These are phyloP conservation scores for Bhutanitis thaidina DNA, from an alignment of 2,888 invertebrate species.

Conservation along the genomic window DNA sequence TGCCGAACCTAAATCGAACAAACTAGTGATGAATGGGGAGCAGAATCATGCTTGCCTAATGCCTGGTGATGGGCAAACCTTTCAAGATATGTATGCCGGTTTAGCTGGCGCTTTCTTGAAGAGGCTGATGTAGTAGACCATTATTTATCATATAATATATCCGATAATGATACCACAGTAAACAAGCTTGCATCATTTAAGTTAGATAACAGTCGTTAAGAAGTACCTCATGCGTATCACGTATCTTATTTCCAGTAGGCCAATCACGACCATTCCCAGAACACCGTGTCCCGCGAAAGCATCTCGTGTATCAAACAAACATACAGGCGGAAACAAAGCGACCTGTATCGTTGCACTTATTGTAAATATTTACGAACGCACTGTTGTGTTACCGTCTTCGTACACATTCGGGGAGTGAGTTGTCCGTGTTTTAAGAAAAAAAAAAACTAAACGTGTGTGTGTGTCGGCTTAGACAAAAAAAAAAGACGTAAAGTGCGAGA, in stretches of 20 bases:
- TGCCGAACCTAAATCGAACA: no score
- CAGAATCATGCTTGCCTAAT: no score
- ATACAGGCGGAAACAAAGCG: constrained; percentile 16
- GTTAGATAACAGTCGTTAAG: background rate
- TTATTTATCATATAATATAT: no score
- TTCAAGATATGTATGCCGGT: no score
- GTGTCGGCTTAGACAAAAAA: background rate
- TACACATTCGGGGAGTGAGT: constrained; percentile 17
- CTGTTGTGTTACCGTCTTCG: constrained; percentile 8
- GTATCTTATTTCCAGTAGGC: constrained; percentile 1
- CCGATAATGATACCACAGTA: background rate
- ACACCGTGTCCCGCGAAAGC: background rate
- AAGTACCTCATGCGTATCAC: background rate
- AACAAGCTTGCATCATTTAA: background rate
- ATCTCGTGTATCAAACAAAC: constrained; percentile 11
- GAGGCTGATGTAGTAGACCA: no score
- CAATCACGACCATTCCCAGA: background rate
- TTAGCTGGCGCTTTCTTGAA: no score
- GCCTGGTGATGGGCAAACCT: no score
- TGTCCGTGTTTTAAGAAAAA: background rate
- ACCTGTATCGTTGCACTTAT: constrained; percentile 18
- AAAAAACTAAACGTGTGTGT: background rate
- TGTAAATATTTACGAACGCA: constrained; percentile 18
- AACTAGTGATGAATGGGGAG: no score
- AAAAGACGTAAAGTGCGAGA: background rate